Conservation (phyloP, 1,140 invertebrate species). For the Camponotus vicinus region DNA sequence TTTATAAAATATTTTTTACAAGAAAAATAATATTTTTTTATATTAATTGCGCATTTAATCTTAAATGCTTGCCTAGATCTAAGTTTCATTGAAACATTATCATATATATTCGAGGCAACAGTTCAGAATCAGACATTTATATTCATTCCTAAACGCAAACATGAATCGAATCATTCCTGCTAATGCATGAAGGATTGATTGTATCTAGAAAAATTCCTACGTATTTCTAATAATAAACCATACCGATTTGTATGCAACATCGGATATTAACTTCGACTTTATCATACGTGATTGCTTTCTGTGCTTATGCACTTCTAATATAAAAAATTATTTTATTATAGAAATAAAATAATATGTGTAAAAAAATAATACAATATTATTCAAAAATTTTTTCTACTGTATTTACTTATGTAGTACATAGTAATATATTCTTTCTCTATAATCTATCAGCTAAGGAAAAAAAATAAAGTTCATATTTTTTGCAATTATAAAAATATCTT, state of each 20-base stretch:
- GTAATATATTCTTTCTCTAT: not conserved
- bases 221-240: not conserved
- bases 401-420: not conserved
- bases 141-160: not conserved
- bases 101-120: not conserved
- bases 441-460: not conserved
- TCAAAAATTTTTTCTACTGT: not conserved
- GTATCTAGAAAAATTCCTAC: not conserved
- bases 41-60: not conserved
- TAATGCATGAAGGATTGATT: not conserved
- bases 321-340: not conserved
- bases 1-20: slow-evolving; percentile 1
- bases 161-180: not conserved
- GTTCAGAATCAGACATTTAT: not conserved
- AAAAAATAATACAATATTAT: not conserved
- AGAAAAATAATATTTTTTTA: not conserved
- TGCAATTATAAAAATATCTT: not conserved
- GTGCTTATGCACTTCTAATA: not conserved
- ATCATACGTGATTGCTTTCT: not conserved
- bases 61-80: not conserved
- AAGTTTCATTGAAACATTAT: slow-evolving; percentile 10
- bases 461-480: slow-evolving; percentile 4
- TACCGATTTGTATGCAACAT: not conserved
- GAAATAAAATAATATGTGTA: not conserved
- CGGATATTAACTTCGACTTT: slow-evolving; percentile 15